These are phyloP conservation scores for Lophochroa leadbeateri DNA, from an alignment of 2,113 vertebrate genomes.

Conservation along the genomic window DNA sequence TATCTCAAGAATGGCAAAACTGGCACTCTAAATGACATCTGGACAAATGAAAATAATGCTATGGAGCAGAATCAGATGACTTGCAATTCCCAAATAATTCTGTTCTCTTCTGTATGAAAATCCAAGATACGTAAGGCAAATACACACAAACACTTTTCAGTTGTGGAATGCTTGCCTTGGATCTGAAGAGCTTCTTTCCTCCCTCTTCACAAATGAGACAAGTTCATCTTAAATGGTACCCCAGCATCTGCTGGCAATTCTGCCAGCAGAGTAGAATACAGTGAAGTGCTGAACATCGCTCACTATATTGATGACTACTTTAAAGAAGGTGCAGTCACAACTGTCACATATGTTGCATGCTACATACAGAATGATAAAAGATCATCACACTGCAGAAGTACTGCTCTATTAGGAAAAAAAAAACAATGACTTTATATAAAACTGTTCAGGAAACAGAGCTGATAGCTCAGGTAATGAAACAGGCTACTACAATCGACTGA, in stretches of 20 bases:
- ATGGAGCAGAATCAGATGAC: background rate
- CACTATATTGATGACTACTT: accelerated
- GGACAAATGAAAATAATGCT: background rate
- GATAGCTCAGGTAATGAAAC: background rate
- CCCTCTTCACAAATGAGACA: background rate
- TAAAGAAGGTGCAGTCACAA: background rate
- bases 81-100: background rate
- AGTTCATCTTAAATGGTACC: background rate
- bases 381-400: background rate
- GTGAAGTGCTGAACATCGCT: background rate
- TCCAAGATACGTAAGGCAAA: background rate
- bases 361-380: background rate
- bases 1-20: background rate
- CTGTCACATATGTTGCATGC: background rate
- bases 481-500: background rate
- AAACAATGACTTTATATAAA: background rate
- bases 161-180: background rate
- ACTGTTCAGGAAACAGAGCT: background rate
- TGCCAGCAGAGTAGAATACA: background rate
- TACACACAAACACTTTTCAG: background rate
- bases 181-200: background rate
- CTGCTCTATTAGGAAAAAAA: background rate
- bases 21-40: background rate
- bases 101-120: background rate
- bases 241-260: background rate